phyloP scores from a whole-genome alignment of 2,888 invertebrate species.

The Caenorhabditis angaria region DNA sequence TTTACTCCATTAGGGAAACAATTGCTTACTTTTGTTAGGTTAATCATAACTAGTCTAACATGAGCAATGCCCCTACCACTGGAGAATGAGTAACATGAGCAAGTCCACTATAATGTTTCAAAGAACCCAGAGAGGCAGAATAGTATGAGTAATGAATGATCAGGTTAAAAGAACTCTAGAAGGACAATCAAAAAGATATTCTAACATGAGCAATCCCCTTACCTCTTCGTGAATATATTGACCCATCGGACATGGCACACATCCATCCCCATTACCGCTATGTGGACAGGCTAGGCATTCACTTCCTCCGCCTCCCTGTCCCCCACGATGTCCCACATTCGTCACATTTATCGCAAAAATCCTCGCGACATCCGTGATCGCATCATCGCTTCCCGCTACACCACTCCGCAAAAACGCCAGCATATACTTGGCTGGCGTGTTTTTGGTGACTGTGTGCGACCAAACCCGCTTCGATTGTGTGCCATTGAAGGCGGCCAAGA shows the following conservation, averaged over 20 bases:
- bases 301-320: constrained; percentile 76
- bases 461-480: constrained; percentile 56
- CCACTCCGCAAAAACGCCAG: constrained; percentile 67
- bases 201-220: too few relatives aligned
- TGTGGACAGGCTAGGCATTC: constrained; percentile 74
- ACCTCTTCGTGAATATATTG: constrained; percentile 74
- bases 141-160: too few relatives aligned
- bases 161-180: too few relatives aligned
- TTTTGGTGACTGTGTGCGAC: constrained; percentile 56
- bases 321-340: constrained; percentile 73
- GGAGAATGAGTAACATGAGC: too few relatives aligned
- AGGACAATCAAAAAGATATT: too few relatives aligned
- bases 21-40: too few relatives aligned
- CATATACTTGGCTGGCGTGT: constrained; percentile 57
- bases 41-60: too few relatives aligned
- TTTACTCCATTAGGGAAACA: too few relatives aligned
- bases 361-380: constrained; percentile 74
- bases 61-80: too few relatives aligned
- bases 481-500: constrained; percentile 67
- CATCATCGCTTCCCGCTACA: constrained; percentile 55
- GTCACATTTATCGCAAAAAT: constrained; percentile 77
- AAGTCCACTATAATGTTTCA: too few relatives aligned
- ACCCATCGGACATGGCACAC: constrained; percentile 76
- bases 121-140: too few relatives aligned
- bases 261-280: constrained; percentile 69